Evolutionary conservation across 2,113 vertebrate species (phyloP), one percentile per base, ranked within the genome.

Genomic region (Vulpes lagopus): DNA sequence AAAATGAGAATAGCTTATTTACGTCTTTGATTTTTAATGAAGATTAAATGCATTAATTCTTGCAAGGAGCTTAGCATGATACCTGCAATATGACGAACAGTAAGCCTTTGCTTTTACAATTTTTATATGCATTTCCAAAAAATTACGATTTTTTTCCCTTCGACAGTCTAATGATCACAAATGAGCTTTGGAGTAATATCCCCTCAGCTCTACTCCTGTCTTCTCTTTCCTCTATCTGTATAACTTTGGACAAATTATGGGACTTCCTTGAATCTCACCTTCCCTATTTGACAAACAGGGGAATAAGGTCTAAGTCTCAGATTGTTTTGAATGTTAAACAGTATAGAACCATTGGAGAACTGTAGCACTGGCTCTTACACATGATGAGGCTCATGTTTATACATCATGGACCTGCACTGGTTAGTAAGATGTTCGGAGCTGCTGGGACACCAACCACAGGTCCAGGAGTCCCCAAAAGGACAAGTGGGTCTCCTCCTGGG

Each of bases 121-220:
- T 86, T 60, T 73, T 92, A 43, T 57, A 78, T 49, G 17, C 59
- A 62, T 67, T 89, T 95, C 62, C 23, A 91, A 84, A 71, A 91
- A 60, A 20, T 60, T 93, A 76, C 88, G 14, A 43, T 49, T n/a
- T 69, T 76, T 73, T 79, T 76, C 53, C 8, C 43, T 25, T 83
- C 30, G 38, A 51, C 53, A 82, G 38, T 67, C 79, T 82, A 35
- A 49, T 38, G 49, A 78, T 55, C 30, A n/a, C 79, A 4, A 71
- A 53, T 55, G 62, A 53, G 30, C 1, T 59, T 76, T 64, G 32
- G 20, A 27, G 38, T 97, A 8, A 83, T 15, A 88, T 57, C 49
- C 17, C 35, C 57, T 90, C 35, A 76, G 0, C 92, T 94, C 43
- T 73, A 43, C 3, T 93, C 17, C 43, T 15, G 4, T 79, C 27